phyloP scores from a whole-genome alignment of 2,113 vertebrate genomes.

The Eptesicus fuscus region DNA sequence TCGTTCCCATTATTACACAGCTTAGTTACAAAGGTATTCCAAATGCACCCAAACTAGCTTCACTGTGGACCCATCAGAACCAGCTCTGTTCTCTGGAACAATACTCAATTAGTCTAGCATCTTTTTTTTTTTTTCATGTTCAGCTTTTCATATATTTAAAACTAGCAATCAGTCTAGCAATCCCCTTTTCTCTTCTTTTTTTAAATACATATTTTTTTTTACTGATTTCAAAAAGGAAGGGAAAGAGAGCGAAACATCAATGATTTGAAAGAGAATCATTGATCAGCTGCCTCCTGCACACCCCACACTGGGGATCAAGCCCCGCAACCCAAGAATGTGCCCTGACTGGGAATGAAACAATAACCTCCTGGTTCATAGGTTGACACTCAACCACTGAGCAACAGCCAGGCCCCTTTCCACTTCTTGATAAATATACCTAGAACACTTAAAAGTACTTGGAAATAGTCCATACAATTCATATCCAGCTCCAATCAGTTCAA shows the following conservation, averaged over 20 bases:
- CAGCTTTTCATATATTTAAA: slow-evolving; percentile 21
- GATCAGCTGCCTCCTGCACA: too few relatives aligned
- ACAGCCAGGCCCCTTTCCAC: not conserved
- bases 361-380: too few relatives aligned
- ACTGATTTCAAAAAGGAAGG: too few relatives aligned
- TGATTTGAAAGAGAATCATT: too few relatives aligned
- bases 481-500: not conserved
- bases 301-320: too few relatives aligned
- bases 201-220: too few relatives aligned
- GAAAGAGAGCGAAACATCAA: too few relatives aligned
- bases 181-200: not conserved
- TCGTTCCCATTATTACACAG: not conserved
- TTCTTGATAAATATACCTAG: not conserved
- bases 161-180: not conserved
- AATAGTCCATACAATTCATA: slow-evolving; percentile 1
- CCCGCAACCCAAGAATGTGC: too few relatives aligned
- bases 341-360: too few relatives aligned
- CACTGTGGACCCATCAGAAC: not conserved
- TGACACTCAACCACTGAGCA: too few relatives aligned
- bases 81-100: not conserved
- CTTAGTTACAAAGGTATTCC: not conserved
- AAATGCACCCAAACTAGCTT: not conserved
- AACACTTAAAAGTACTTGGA: slow-evolving; percentile 13
- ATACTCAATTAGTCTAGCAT: not conserved
- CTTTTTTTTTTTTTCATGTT: not conserved